Evolutionary conservation across 1,140 invertebrate genomes (phyloP), one percentile per base, ranked within the genome.

Genomic region (Pogonus chalceus): DNA sequence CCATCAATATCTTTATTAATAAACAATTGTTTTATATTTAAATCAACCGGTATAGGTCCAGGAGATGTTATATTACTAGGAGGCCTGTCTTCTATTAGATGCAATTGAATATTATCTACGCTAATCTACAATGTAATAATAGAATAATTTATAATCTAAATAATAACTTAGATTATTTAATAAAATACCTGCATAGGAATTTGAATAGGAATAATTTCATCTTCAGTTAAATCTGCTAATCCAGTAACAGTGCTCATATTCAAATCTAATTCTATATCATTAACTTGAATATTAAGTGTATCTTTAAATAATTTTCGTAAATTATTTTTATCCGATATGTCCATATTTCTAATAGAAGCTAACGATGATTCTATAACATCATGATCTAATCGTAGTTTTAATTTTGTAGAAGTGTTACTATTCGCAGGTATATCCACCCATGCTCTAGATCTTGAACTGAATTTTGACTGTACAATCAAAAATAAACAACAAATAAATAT

Each of bases 1-100:
- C 90, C 90, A 52, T 78, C 76, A 12, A 68, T 68, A 54, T 82
- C 83, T 54, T 90, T 73, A 12, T 69, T 74, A 56, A 93, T 73
- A 18, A 75, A 77, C 31, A 93, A 70, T 21, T 79, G 77, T 10
- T 81, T 78, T 20, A 93, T 79, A 55, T 77, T 78, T 31, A 92
- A 61, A 73, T 90, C 81, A n/a, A 90, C 75, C 0, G 90, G 88
- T 47, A 87, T 74, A 1, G 86, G 81, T 0, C 86, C 85, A 3
- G 88, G 87, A 2, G 86, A 88, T n/a, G 85, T 88, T 60, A 90
- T 86, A 62, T 87, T 90, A 24, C 79, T 81, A 1, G 84, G 80
- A 1, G 84, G 84, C 54, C 88, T 75, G 72, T 94, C 90, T 71
- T 93, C 90, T 58, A 80, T 80, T 58, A 90, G 69, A 60, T 81